Percentiles rank a stretch among this genome's conserved stretches.
Evolutionary conservation across 2,888 invertebrate genomes (phyloP).

Genomic region (Harpalus rubripes): DNA sequence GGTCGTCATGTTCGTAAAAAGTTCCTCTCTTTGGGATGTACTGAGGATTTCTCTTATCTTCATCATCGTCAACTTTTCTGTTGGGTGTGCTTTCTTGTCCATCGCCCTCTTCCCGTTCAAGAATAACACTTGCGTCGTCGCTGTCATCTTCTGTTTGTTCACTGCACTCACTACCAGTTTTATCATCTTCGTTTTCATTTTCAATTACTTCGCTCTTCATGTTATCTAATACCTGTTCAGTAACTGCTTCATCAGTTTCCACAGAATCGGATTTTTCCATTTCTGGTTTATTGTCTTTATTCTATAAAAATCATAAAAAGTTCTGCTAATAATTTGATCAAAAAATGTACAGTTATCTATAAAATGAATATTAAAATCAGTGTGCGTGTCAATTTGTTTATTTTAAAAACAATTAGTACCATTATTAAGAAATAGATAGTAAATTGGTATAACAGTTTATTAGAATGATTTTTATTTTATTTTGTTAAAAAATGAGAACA

Average conservation of each 20-base stretch:
- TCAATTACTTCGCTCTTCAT: neutral
- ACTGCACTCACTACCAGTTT: slow-evolving; percentile 69
- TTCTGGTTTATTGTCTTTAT: slow-evolving; percentile 34
- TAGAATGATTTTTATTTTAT: neutral
- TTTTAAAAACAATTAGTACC: neutral
- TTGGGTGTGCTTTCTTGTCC: slow-evolving; percentile 81
- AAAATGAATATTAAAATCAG: slow-evolving; percentile 28
- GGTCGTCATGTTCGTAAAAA: slow-evolving; percentile 97
- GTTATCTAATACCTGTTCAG: slow-evolving; percentile 18
- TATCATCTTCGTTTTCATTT: slow-evolving; percentile 68
- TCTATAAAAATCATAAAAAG: neutral
- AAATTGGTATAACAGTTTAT: neutral
- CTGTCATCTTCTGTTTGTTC: slow-evolving; percentile 78
- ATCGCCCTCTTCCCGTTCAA: slow-evolving; percentile 86
- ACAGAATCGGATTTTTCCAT: slow-evolving; percentile 34
- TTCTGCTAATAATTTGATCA: neutral
- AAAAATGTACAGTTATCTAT: slow-evolving; percentile 26
- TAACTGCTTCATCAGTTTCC: slow-evolving; percentile 22
- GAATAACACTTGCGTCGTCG: slow-evolving; percentile 79
- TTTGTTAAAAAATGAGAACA: slow-evolving; percentile 14
- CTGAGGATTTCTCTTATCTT: slow-evolving; percentile 97
- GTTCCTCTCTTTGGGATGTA: slow-evolving; percentile 97
- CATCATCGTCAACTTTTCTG: slow-evolving; percentile 93
- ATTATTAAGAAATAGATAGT: neutral
- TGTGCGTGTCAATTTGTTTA: slow-evolving; percentile 18